Evolutionary conservation across 2,888 invertebrate species (phyloP).

Genomic region (Dryobota labecula): DNA sequence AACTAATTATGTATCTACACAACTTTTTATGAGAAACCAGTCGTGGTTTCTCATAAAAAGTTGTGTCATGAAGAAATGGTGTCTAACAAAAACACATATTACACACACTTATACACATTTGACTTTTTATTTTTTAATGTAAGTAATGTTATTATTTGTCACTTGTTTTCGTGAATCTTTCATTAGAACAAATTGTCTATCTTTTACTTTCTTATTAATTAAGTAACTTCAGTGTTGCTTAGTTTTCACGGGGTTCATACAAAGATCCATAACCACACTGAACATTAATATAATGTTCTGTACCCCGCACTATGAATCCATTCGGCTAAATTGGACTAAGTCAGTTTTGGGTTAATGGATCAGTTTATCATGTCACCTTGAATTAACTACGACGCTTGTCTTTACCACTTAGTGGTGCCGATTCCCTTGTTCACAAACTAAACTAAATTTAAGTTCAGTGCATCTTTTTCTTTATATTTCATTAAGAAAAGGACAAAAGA

Average conservation of each 20-base stretch:
- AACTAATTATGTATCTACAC: too few species aligned
- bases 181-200: not conserved
- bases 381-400: slow-evolving; percentile 42
- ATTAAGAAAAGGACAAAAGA: too few species aligned
- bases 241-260: not conserved
- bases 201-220: not conserved
- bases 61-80: slow-evolving; percentile 11
- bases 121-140: too few species aligned
- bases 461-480: too few species aligned
- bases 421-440: too few species aligned
- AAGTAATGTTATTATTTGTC: not conserved
- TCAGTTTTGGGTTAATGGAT: slow-evolving; percentile 51
- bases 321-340: slow-evolving; percentile 39
- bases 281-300: slow-evolving; percentile 19
- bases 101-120: too few species aligned
- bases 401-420: slow-evolving; percentile 32
- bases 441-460: too few species aligned
- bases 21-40: too few species aligned
- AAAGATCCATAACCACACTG: slow-evolving; percentile 16
- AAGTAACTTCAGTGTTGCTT: not conserved
- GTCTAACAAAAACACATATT: not conserved
- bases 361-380: slow-evolving; percentile 57
- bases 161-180: slow-evolving; percentile 3
- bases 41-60: slow-evolving; percentile 1
- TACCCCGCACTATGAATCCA: slow-evolving; percentile 27